Base-by-base conservation (phyloP, 2,888 invertebrate genomes). In the Lochmaea crataegi region DNA sequence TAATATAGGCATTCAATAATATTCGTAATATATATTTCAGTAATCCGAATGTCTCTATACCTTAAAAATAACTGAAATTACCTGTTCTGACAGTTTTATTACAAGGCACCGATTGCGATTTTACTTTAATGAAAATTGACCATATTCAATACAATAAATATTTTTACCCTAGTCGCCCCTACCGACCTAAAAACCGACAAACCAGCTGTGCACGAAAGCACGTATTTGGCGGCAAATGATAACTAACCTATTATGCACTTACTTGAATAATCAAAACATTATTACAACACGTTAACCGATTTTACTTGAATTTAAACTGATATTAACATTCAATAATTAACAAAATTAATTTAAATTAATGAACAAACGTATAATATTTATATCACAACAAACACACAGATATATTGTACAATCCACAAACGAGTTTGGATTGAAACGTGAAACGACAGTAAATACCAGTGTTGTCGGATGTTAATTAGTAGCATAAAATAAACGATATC, bases 201-300 rank as follows among this genome's bases (percentile, higher is more conserved):
- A 45, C 45, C 53, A 53, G 53, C 53, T 18, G 18, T 53, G 53
- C 16, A 53, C 16, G 9, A 10, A 10, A 16, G 53, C 16, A 53
- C 16, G 9, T 18, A 53, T 53, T 53, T 53, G 53, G 53, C 53
- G 53, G 53, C 18, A 53, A 53, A 53, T 53, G 53, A 53, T 16
- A 53, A 10, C 10, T 53, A 53, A 53, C 53, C 53, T 53, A 18
- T n/a, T 53, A 18, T 53, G 16, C 11, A 53, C 53, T 53, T 53
- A 53, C 53, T 16, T 53, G 18, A 2, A 16, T 53, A 53, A 53
- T 53, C 18, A 53, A 53, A 53, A 53, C 53, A 53, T 53, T 18
- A 53, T 18, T 18, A 18, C 18, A 53, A 53, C 16, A 10, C 18
- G 18, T 16, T 53, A 18, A 2, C 18, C n/a, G 53, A 18, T 53